Evolutionary conservation across 2,797 vertebrate species (phyloP).

Genomic region (Acanthornis magna): DNA sequence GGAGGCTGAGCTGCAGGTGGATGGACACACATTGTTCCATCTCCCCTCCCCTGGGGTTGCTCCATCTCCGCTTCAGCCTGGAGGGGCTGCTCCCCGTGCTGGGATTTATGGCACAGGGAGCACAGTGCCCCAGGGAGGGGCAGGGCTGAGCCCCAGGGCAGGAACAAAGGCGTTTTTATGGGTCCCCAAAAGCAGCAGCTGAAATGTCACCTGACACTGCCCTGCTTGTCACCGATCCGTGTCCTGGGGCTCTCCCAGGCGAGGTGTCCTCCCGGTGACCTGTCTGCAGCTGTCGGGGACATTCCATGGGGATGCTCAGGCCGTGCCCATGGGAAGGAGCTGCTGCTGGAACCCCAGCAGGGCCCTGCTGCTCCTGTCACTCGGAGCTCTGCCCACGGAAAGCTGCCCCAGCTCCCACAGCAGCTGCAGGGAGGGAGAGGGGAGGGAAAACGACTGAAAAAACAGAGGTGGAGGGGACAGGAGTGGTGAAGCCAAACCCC

Average conservation of each 20-base stretch:
- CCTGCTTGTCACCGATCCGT: background rate
- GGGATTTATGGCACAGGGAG: background rate
- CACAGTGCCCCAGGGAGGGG: background rate
- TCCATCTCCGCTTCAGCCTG: background rate
- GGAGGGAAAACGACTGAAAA: background rate
- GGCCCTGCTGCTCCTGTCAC: fast-evolving
- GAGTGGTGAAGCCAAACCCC: background rate
- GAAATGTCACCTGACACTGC: background rate
- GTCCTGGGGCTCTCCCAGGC: background rate
- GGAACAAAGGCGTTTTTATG: background rate
- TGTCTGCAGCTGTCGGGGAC: background rate
- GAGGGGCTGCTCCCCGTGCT: background rate
- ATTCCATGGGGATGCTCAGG: background rate
- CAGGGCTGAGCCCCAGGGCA: background rate
- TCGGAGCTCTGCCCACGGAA: background rate
- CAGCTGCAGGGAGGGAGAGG: background rate
- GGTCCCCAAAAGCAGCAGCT: background rate
- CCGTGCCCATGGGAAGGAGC: background rate
- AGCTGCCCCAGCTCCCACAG: background rate
- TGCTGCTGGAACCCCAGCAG: background rate
- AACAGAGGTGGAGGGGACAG: background rate
- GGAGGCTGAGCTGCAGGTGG: background rate
- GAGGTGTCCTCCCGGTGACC: background rate
- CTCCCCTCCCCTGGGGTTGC: background rate
- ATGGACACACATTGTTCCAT: background rate